Evolutionary conservation across 2,888 invertebrate species (phyloP), one percentile per base, ranked within the genome.

Genomic region (Ellobium chinense): DNA sequence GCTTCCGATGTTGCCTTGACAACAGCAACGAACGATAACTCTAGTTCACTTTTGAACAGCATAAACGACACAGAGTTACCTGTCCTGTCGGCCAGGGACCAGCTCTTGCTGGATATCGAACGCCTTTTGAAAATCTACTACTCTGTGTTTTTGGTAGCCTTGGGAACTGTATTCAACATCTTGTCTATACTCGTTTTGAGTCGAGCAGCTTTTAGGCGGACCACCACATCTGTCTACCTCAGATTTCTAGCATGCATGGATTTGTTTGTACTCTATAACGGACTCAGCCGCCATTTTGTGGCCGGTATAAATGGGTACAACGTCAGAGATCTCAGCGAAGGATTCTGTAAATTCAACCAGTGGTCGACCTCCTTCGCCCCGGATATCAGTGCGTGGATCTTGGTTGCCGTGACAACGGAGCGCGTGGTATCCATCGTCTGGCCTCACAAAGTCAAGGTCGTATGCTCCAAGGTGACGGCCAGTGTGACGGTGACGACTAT

Each of bases 391-490:
- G 69, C 81, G 5, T 80, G 80, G 80, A 66, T 78, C 12, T 36
- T 83, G 37, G 81, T 83, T 34, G 78, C 76, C 31, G 78, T 83
- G 72, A 83, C 83, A 34, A 37, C 65, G 2, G 78, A 81, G 37
- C 75, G 81, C 0, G 70, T 78, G 24, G 9, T 75, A 12, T 66
- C 78, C 4, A 68, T 76, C 5, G n/a, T 72, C 5, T 76, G 66
- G 73, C 83, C 83, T 24, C 81, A 76, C 69, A 39, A 36, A 4
- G 73, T 73, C 34, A 70, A 69, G 54, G 14, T 56, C 4, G 27
- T 78, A 24, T 78, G 78, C 36, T 37, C 69, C 31, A 78, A 63
- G 54, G 18, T 27, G 9, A 72, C 46, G n/a, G 78, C 70, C 9
- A 7, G 27, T 0, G 21, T 27, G 4, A 34, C 56, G 2, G 27